phyloP scores from a whole-genome alignment of 2,888 invertebrate species.

The Rhogogaster chlorosoma region DNA sequence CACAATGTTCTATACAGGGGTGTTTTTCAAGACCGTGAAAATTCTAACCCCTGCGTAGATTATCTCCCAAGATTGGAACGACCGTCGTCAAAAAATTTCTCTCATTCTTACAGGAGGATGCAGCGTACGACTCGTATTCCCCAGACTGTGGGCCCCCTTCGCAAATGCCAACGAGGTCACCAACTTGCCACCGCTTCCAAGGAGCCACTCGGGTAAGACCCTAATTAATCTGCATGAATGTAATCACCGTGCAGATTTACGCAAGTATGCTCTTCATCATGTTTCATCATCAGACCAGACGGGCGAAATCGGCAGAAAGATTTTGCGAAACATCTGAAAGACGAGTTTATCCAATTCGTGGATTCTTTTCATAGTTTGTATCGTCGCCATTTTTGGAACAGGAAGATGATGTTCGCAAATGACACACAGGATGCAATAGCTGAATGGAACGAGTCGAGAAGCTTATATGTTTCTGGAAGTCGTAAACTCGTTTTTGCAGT shows the following conservation, averaged over 20 bases:
- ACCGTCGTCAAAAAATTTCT: neutral
- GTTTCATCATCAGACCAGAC: neutral
- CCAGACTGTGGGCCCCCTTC: conserved; percentile 75
- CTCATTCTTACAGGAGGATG: conserved; percentile 71
- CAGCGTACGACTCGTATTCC: conserved; percentile 75
- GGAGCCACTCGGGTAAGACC: conserved; percentile 73
- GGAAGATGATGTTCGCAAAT: too few species aligned
- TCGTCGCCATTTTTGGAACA: neutral
- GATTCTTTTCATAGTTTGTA: neutral
- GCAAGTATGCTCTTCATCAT: neutral
- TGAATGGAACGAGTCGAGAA: neutral
- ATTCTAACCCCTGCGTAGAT: neutral
- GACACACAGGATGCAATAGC: too few species aligned
- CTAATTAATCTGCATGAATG: conserved; percentile 6
- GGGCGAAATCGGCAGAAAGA: neutral
- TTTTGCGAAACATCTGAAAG: neutral
- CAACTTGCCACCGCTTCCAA: conserved; percentile 70
- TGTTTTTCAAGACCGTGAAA: neutral
- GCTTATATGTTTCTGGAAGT: neutral
- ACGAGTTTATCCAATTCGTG: neutral
- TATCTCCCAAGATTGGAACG: neutral
- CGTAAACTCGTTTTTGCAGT: neutral
- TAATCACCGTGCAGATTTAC: conserved; percentile 6
- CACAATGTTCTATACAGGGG: neutral
- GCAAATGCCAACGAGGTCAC: conserved; percentile 71